phyloP scores from a whole-genome alignment of 2,797 vertebrate species.

The Artibeus lituratus region DNA sequence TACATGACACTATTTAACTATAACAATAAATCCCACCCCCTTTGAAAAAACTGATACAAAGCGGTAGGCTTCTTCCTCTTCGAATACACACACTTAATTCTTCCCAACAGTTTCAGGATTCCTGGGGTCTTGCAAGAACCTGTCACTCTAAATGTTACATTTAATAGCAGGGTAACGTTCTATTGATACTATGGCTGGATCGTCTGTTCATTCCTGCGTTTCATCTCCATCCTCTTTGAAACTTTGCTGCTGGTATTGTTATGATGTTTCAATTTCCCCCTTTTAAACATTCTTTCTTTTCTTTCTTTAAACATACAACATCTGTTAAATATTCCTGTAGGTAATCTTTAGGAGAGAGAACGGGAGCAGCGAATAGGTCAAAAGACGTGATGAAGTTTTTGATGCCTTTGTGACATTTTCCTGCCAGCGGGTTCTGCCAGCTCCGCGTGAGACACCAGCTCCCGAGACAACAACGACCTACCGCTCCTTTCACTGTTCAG shows the following conservation, averaged over 20 bases:
- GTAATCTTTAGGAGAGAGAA: background rate
- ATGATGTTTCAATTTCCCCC: background rate
- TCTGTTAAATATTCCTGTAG: background rate
- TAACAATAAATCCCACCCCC: background rate
- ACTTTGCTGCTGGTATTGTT: background rate
- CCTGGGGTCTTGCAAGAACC: background rate
- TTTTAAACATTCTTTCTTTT: background rate
- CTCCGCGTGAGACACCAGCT: no score
- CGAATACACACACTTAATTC: no score
- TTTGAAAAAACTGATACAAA: background rate
- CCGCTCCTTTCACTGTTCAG: background rate
- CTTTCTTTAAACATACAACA: background rate
- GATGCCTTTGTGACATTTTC: background rate
- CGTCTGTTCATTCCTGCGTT: background rate
- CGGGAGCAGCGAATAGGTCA: background rate
- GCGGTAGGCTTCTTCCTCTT: background rate
- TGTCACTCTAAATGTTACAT: background rate
- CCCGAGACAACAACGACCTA: no score
- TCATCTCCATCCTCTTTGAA: background rate
- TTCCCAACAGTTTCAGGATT: background rate
- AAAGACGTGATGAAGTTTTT: background rate
- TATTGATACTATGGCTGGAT: background rate
- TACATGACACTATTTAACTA: background rate
- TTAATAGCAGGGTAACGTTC: background rate
- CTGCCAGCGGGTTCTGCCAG: no score